Conservation (phyloP, 1,140 invertebrate species). For the Arctopsyche grandis region DNA sequence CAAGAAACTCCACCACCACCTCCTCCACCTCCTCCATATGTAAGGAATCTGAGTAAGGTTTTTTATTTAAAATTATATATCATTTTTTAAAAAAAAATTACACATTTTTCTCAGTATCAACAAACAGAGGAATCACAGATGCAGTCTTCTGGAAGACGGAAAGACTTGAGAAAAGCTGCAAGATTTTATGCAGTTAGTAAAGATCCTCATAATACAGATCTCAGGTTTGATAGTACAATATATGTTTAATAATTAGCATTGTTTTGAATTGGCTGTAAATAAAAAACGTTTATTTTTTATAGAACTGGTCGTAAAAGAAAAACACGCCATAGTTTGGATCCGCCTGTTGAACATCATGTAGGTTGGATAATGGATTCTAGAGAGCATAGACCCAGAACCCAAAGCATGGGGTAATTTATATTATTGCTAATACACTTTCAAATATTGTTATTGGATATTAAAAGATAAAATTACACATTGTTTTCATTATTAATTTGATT, state of each 20-base stretch:
- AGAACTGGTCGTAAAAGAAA: constrained; percentile 81
- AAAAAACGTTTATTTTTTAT: constrained; percentile 52
- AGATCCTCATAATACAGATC: constrained; percentile 73
- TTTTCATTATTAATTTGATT: neutral
- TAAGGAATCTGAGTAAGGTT: constrained; percentile 27
- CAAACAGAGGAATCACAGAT: constrained; percentile 55
- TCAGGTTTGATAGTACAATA: constrained; percentile 60
- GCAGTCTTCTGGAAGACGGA: constrained; percentile 53
- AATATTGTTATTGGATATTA: neutral
- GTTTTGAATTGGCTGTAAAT: no score
- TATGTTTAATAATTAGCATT: neutral
- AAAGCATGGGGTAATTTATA: constrained; percentile 72
- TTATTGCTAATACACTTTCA: neutral
- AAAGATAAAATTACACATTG: no score
- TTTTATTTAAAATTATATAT: neutral
- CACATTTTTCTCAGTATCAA: constrained; percentile 50
- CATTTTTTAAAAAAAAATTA: no score
- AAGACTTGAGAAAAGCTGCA: constrained; percentile 62
- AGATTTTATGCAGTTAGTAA: constrained; percentile 96
- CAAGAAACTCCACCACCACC: constrained; percentile 78
- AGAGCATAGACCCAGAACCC: constrained; percentile 81
- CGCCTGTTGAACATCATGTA: constrained; percentile 93
- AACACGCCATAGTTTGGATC: constrained; percentile 91
- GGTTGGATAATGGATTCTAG: constrained; percentile 96
- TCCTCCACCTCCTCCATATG: constrained; percentile 57